Percentiles rank a stretch among this genome's conserved stretches.
These are phyloP conservation scores for Hoplias malabaricus DNA, from an alignment of 2,113 vertebrate genomes.

Conservation along the genomic window DNA sequence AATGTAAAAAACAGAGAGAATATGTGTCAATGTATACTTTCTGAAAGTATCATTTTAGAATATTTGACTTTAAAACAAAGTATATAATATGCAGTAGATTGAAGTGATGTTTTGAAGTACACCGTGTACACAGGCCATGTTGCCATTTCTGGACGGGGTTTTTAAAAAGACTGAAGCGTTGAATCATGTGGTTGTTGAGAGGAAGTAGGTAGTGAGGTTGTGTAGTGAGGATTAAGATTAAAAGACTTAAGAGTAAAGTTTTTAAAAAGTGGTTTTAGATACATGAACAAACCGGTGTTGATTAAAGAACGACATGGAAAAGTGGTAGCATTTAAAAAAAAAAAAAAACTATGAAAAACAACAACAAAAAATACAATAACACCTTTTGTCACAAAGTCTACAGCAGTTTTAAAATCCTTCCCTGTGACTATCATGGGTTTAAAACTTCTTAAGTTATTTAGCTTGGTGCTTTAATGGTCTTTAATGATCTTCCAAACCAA, in stretches of 20 bases:
- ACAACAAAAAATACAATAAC: background rate
- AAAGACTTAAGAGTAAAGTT: background rate
- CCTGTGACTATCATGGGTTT: background rate
- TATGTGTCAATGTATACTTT: slow-evolving; percentile 53
- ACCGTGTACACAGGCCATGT: slow-evolving; percentile 47
- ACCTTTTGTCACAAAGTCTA: slow-evolving; percentile 46
- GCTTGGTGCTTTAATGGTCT: background rate
- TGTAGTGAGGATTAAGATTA: slow-evolving; percentile 13
- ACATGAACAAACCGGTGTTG: slow-evolving; percentile 13
- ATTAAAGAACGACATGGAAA: slow-evolving; percentile 11
- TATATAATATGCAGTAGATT: slow-evolving; percentile 55
- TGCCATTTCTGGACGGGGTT: slow-evolving; percentile 46
- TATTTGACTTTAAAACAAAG: slow-evolving; percentile 47
- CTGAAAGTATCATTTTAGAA: slow-evolving; percentile 51
- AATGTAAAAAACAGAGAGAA: slow-evolving; percentile 9
- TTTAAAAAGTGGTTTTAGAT: too few species aligned
- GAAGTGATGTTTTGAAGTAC: slow-evolving; percentile 48
- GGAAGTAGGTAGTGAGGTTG: slow-evolving; percentile 16
- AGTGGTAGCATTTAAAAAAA: slow-evolving; percentile 24
- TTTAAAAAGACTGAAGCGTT: slow-evolving; percentile 28
- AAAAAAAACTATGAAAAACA: background rate
- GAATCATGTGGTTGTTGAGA: slow-evolving; percentile 7
- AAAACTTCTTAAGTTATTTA: background rate
- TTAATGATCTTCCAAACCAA: too few species aligned
- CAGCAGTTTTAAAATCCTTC: background rate